phyloP scores from a whole-genome alignment of 1,140 invertebrate genomes.

The Diprion similis region DNA sequence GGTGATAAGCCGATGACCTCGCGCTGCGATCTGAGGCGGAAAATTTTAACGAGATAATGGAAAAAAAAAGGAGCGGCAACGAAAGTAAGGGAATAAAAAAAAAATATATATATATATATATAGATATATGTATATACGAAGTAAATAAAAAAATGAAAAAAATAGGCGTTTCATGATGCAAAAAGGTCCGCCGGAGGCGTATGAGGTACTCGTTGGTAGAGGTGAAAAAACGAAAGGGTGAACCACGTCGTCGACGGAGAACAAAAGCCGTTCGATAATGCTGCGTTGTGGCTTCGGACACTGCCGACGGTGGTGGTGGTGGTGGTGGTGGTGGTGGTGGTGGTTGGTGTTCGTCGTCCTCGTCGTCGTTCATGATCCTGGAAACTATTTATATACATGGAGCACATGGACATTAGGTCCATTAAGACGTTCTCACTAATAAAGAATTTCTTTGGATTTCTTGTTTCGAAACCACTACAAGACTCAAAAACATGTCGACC shows the following conservation, averaged over 20 bases:
- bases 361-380: neutral
- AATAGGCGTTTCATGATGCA: neutral
- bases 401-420: too few relatives aligned
- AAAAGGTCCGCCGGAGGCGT: neutral
- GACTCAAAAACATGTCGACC: too few relatives aligned
- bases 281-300: neutral
- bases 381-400: neutral
- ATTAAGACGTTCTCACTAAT: too few relatives aligned
- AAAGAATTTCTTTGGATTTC: too few relatives aligned
- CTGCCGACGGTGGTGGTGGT: too few relatives aligned
- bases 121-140: too few relatives aligned
- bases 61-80: neutral
- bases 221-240: too few relatives aligned
- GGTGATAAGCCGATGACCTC: neutral
- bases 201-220: too few relatives aligned
- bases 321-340: neutral
- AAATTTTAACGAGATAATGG: neutral
- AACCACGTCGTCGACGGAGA: neutral
- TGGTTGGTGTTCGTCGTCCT: neutral
- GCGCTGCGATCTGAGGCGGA: neutral
- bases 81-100: neutral
- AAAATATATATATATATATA: too few relatives aligned
- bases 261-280: constrained; percentile 7
- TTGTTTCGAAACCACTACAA: too few relatives aligned
- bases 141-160: neutral